Percentiles rank a stretch among this genome's conserved stretches.
Evolutionary conservation across 2,797 vertebrate genomes (phyloP).

Genomic region (Gymnoscopelus braueri): DNA sequence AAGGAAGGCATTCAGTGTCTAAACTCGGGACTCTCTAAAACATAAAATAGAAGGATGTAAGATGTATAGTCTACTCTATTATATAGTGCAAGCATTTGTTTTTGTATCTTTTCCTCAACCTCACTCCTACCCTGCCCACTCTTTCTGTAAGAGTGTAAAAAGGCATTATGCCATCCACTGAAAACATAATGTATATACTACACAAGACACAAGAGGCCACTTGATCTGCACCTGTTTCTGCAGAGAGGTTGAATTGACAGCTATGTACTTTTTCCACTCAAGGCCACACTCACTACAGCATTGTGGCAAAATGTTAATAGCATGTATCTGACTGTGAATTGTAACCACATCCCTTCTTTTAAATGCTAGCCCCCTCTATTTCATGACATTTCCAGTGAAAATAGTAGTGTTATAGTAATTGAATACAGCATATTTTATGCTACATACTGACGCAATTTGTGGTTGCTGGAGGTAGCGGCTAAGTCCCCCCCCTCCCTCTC

Average conservation of each 20-base stretch:
- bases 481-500: conserved; percentile 13
- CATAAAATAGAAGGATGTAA: too few species aligned
- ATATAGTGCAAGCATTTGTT: background rate
- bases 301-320: conserved; percentile 5
- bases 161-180: background rate
- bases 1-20: background rate
- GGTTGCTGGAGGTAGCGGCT: conserved; percentile 51
- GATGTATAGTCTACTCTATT: background rate
- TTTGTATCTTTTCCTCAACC: background rate
- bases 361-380: background rate
- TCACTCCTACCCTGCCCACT: background rate
- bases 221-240: background rate
- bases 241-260: background rate
- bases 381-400: conserved; percentile 49
- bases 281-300: background rate
- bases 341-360: background rate
- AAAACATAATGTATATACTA: background rate
- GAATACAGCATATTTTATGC: conserved; percentile 50
- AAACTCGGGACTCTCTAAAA: too few species aligned
- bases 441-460: conserved; percentile 62
- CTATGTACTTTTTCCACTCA: background rate
- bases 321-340: conserved; percentile 19
- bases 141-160: background rate
- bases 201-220: background rate
- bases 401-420: conserved; percentile 57